These are phyloP conservation scores for Conger conger DNA, from an alignment of 2,113 vertebrate genomes.

Conservation along the genomic window DNA sequence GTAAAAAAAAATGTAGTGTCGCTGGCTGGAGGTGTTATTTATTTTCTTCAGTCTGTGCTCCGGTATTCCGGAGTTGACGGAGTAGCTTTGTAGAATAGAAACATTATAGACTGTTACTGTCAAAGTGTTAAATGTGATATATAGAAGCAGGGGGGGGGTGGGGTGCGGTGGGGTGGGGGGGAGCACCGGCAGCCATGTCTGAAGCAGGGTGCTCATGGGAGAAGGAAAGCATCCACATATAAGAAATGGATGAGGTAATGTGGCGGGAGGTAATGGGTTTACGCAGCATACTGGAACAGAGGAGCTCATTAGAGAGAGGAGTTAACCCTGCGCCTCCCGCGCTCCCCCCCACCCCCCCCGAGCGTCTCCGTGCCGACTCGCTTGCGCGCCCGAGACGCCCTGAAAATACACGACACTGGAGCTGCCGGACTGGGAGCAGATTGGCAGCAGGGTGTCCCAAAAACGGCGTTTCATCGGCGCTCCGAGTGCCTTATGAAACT, in stretches of 20 bases:
- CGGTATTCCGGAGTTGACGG: slow-evolving; percentile 94
- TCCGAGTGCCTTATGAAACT: not conserved
- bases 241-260: slow-evolving; percentile 94
- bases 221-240: slow-evolving; percentile 86
- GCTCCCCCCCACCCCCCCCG: too few species aligned
- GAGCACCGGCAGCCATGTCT: slow-evolving; percentile 82
- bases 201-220: slow-evolving; percentile 85
- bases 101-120: slow-evolving; percentile 99
- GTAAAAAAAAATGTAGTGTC: slow-evolving; percentile 52
- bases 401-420: slow-evolving; percentile 32
- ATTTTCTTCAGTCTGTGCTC: slow-evolving; percentile 96
- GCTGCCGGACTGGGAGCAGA: slow-evolving; percentile 30
- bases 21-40: slow-evolving; percentile 70
- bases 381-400: too few species aligned
- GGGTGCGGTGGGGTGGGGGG: slow-evolving; percentile 69
- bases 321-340: slow-evolving; percentile 70
- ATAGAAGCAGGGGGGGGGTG: slow-evolving; percentile 88
- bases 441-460: slow-evolving; percentile 5
- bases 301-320: slow-evolving; percentile 72
- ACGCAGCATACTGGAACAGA: slow-evolving; percentile 82
- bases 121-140: slow-evolving; percentile 99
- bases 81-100: slow-evolving; percentile 99
- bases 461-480: not conserved
- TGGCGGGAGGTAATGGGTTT: slow-evolving; percentile 93
- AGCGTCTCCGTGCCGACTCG: too few species aligned